Evolutionary conservation across 1,140 invertebrate genomes (phyloP), one percentile per base, ranked within the genome.

Genomic region (Hestina assimilis): DNA sequence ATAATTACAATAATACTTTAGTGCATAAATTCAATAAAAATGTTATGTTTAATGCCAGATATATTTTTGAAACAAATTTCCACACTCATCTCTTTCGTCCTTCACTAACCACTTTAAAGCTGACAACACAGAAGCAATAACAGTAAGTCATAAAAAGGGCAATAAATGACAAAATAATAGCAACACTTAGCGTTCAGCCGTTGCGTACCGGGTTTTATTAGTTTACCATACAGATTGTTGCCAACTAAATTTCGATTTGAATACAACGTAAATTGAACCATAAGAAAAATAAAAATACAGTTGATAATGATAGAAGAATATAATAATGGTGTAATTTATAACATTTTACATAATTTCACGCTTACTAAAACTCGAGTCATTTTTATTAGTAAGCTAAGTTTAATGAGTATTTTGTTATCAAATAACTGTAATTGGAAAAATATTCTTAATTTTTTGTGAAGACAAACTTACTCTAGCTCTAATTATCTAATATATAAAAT

Each of bases 281-380:
- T 46, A 29, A 1, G n/a, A 4, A 11, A 12, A 0, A 46, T 7
- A 2, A 9, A 14, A 0, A 19, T 29, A 46, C 17, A 46, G 43
- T 29, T 29, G 6, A 46, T 9, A 17, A 28, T 46, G 6, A 29
- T 29, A n/a, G 6, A n/a, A 19, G 9, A 12, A 11, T 12, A 8
- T 48, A 33, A 35, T 35, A 48, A 33, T 35, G 31, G 29, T 28
- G 9, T 11, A 48, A 2, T 55, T 3, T 40, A 12, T 11, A 12
- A 20, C 40, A 47, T 23, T 46, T 55, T 47, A 29, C 53, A 46
- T 26, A 46, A 55, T 12, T 48, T 55, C 31, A 55, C 43, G 53
- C 42, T 40, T 40, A 40, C 53, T 55, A 23, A 35, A 45, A 47
- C 43, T 54, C 46, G n/a, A 45, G 23, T 55, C 40, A 55, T 55